A percentile compares a stretch with the other conserved stretches of the same genome.
These are phyloP conservation scores for Pogonophryne albipinna DNA, from an alignment of 2,797 vertebrate genomes.

Conservation along the genomic window DNA sequence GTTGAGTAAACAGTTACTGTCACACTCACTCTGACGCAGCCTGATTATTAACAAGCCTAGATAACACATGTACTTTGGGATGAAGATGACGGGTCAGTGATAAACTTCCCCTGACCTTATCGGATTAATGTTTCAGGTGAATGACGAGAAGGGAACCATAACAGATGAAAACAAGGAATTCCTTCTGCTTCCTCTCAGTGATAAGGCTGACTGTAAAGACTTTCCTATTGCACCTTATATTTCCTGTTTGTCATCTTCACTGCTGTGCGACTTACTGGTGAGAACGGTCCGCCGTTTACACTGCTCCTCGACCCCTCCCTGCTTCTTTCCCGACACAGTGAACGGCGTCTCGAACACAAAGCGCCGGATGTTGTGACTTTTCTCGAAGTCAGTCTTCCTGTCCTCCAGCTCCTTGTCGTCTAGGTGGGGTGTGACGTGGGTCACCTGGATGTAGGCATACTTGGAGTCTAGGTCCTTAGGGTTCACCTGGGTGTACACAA, in stretches of 20 bases:
- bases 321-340: conserved; percentile 93
- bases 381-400: conserved; percentile 96
- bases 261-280: conserved; percentile 86
- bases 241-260: not conserved
- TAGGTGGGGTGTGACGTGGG: conserved; percentile 93
- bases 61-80: conserved; percentile 64
- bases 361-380: conserved; percentile 95
- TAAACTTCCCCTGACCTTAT: conserved; percentile 36
- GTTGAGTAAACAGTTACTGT: not conserved
- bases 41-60: conserved; percentile 33
- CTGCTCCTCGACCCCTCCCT: conserved; percentile 96
- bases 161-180: not conserved
- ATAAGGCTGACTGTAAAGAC: not conserved
- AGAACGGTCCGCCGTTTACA: conserved; percentile 94
- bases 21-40: conserved; percentile 8
- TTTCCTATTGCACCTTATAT: not conserved
- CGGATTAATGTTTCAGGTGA: conserved; percentile 12
- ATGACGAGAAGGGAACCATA: not conserved
- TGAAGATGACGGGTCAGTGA: conserved; percentile 12
- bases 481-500: conserved; percentile 87
- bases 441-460: conserved; percentile 99
- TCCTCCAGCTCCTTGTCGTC: conserved; percentile 97
- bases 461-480: conserved; percentile 97
- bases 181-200: not conserved
- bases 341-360: conserved; percentile 99